phyloP scores from a whole-genome alignment of 2,888 invertebrate species.

The Papilio gigon region DNA sequence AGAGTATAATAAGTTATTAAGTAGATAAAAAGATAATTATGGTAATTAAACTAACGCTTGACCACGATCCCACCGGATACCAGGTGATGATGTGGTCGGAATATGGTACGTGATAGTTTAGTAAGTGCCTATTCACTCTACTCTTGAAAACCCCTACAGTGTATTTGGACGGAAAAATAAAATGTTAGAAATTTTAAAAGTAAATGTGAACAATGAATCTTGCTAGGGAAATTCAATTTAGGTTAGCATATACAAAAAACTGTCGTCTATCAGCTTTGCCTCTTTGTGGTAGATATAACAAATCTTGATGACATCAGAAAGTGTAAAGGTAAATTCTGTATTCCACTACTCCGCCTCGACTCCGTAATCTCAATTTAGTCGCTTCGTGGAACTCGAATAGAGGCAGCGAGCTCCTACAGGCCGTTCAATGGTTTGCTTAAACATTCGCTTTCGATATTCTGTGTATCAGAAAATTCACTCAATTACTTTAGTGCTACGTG shows the following conservation, averaged over 20 bases:
- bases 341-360: constrained; percentile 12
- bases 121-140: too few species aligned
- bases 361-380: constrained; percentile 38
- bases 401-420: constrained; percentile 32
- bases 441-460: constrained; percentile 27
- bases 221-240: not conserved
- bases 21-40: too few species aligned
- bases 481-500: constrained; percentile 23
- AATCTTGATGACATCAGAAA: constrained; percentile 38
- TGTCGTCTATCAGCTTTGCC: constrained; percentile 17
- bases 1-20: too few species aligned
- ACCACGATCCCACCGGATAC: too few species aligned
- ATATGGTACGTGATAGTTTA: too few species aligned
- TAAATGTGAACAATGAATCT: not conserved
- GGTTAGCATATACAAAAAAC: not conserved
- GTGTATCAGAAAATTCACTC: constrained; percentile 32
- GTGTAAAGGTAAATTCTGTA: constrained; percentile 33
- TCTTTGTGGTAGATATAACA: constrained; percentile 29
- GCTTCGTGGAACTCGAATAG: constrained; percentile 28
- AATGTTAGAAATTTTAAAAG: not conserved
- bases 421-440: constrained; percentile 36
- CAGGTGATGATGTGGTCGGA: too few species aligned
- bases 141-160: too few species aligned
- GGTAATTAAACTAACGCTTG: too few species aligned
- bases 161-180: too few species aligned